Evolutionary conservation across 1,140 invertebrate species (phyloP).

Genomic region (Protaetia brevitarsis): DNA sequence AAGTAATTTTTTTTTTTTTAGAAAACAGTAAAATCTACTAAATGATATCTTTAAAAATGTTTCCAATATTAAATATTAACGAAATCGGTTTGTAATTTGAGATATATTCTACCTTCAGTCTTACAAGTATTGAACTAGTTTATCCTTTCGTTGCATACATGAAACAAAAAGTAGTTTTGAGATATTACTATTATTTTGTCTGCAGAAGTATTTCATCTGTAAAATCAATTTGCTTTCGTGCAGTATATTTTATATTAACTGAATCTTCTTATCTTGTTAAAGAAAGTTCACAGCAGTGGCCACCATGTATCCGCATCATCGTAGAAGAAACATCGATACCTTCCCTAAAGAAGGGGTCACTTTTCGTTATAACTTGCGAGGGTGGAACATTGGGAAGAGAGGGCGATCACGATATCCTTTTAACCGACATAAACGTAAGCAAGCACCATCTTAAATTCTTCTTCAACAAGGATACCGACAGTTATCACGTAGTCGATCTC

Average conservation of each 20-base stretch:
- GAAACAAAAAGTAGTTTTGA: background rate
- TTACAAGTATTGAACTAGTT: no score
- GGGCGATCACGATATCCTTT: constrained; percentile 69
- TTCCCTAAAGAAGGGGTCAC: constrained; percentile 68
- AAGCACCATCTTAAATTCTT: constrained; percentile 69
- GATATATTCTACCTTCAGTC: no score
- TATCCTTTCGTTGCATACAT: background rate
- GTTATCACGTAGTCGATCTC: constrained; percentile 73
- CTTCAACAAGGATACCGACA: constrained; percentile 58
- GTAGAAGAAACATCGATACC: constrained; percentile 69
- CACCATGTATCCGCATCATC: constrained; percentile 85
- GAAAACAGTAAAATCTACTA: no score
- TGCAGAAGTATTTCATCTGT: no score
- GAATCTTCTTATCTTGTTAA: constrained; percentile 40
- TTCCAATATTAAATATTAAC: no score
- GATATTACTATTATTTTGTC: background rate
- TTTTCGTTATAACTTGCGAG: constrained; percentile 82
- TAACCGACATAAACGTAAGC: constrained; percentile 79
- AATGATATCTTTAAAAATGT: no score
- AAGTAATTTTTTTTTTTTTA: no score
- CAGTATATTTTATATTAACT: background rate
- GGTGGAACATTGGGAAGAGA: constrained; percentile 84
- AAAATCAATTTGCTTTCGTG: no score
- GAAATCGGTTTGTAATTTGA: no score
- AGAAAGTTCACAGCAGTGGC: constrained; percentile 71